Conservation (phyloP, 2,113 vertebrate species). For the Pelmatolapia mariae region DNA sequence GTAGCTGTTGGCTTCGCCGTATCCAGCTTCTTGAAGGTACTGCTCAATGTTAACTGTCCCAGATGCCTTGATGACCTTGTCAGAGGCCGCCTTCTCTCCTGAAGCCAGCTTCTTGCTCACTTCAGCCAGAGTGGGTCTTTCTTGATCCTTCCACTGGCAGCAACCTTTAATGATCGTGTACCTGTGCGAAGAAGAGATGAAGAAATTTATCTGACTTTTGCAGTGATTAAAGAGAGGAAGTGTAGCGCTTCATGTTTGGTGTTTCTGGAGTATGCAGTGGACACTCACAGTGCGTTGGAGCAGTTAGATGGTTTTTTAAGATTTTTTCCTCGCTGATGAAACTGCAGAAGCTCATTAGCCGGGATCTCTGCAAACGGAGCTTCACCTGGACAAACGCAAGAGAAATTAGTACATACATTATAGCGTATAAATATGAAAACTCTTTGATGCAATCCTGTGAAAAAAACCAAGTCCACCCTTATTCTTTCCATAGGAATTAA, state of each 20-base stretch:
- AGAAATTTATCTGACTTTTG: not conserved
- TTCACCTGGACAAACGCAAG: slow-evolving; percentile 72
- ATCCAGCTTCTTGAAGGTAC: slow-evolving; percentile 73
- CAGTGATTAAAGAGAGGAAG: not conserved
- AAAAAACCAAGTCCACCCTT: not conserved
- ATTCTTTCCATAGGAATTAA: not conserved
- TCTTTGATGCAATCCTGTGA: not conserved
- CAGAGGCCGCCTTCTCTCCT: slow-evolving; percentile 75
- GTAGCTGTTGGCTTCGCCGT: slow-evolving; percentile 67
- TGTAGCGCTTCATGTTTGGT: not conserved
- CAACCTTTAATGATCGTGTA: slow-evolving; percentile 83
- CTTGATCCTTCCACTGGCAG: slow-evolving; percentile 81
- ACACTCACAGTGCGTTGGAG: slow-evolving; percentile 78
- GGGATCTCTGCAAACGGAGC: slow-evolving; percentile 86
- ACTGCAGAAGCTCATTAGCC: slow-evolving; percentile 78
- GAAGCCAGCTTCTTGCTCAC: slow-evolving; percentile 67
- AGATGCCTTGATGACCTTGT: slow-evolving; percentile 77
- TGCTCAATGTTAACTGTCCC: slow-evolving; percentile 65
- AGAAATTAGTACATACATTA: not conserved
- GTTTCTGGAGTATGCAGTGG: not conserved
- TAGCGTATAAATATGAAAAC: not conserved
- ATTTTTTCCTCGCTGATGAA: slow-evolving; percentile 81
- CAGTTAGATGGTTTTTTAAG: slow-evolving; percentile 83
- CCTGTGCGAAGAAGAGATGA: slow-evolving; percentile 53
- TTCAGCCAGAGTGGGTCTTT: slow-evolving; percentile 70